These are phyloP conservation scores for Drosophila pegasa DNA, from an alignment of 2,888 invertebrate genomes.

Conservation along the genomic window DNA sequence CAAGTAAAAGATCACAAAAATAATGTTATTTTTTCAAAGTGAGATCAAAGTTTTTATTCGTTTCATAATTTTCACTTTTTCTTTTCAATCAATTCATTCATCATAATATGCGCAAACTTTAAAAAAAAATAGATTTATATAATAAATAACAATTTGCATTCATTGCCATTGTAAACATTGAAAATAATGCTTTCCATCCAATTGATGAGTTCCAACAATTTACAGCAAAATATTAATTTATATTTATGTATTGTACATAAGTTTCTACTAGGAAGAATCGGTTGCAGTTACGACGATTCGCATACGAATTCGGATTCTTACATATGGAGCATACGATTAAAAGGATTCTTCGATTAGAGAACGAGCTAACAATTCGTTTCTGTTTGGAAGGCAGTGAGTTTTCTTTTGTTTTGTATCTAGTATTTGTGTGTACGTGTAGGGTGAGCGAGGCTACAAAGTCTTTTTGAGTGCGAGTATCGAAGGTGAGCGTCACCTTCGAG, in stretches of 20 bases:
- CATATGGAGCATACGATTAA: constrained; percentile 42
- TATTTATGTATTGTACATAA: constrained; percentile 74
- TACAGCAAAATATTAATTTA: constrained; percentile 69
- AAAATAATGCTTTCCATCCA: constrained; percentile 64
- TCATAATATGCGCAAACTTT: constrained; percentile 61
- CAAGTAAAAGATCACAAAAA: constrained; percentile 12
- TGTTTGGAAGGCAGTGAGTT: constrained; percentile 72
- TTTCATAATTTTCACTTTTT: constrained; percentile 66
- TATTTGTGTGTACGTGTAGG: constrained; percentile 42
- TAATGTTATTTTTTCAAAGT: constrained; percentile 54
- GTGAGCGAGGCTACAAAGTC: constrained; percentile 78
- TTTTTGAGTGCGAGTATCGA: constrained; percentile 55
- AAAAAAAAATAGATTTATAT: constrained; percentile 66
- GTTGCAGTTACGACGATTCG: constrained; percentile 47
- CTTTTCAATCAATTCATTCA: constrained; percentile 37
- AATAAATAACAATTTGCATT: constrained; percentile 77
- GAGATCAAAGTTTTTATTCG: constrained; percentile 72
- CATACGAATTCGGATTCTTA: constrained; percentile 20
- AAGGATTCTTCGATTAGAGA: constrained; percentile 45
- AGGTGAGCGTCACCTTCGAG: constrained; percentile 32
- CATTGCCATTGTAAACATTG: constrained; percentile 70
- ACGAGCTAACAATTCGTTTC: constrained; percentile 44
- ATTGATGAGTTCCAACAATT: constrained; percentile 63
- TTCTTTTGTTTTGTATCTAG: constrained; percentile 21
- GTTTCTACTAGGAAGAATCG: constrained; percentile 72